These are phyloP conservation scores for Brachionus angularis DNA, from an alignment of 1,140 invertebrate genomes.

Conservation along the genomic window DNA sequence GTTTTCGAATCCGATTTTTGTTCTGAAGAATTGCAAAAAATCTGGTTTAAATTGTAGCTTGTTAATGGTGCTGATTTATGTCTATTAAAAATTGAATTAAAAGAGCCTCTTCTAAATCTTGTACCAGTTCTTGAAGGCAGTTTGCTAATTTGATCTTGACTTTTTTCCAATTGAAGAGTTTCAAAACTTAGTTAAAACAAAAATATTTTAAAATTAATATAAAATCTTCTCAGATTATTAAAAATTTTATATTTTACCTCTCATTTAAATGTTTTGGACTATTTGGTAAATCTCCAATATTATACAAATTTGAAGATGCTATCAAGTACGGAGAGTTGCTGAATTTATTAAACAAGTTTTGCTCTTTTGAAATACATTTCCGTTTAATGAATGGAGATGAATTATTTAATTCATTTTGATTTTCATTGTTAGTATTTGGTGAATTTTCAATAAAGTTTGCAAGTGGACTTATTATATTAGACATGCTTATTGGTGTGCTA, in stretches of 20 bases:
- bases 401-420: background rate
- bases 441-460: no score
- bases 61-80: slow-evolving; percentile 19
- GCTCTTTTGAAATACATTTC: slow-evolving; percentile 12
- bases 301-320: slow-evolving; percentile 15
- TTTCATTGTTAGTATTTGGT: background rate
- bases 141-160: background rate
- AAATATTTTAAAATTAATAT: no score
- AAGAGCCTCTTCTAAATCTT: background rate
- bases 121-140: background rate
- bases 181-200: slow-evolving; percentile 33
- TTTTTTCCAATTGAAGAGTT: background rate
- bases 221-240: no score
- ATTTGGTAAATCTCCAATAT: background rate
- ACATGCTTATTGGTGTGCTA: slow-evolving; percentile 12
- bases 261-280: slow-evolving; percentile 35
- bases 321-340: background rate
- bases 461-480: background rate
- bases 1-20: no score
- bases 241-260: background rate
- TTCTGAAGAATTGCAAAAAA: no score
- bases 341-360: slow-evolving; percentile 26
- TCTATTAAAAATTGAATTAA: slow-evolving; percentile 5
- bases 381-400: slow-evolving; percentile 16
- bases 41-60: no score